Conservation (phyloP, 2,113 vertebrate genomes). For the Anhinga rufa region DNA sequence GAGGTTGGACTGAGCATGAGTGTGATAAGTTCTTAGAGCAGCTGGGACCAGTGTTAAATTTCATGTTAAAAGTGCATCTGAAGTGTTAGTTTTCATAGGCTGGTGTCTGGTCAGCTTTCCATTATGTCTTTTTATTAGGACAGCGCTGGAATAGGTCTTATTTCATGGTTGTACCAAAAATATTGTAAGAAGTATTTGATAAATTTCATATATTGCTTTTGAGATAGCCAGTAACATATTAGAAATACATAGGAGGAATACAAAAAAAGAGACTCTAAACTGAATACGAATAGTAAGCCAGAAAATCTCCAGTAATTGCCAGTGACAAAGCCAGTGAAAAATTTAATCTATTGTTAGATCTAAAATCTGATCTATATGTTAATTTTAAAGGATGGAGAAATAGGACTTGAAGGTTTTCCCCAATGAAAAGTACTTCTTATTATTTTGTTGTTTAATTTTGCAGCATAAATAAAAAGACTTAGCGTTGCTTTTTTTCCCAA, state of each 20-base stretch:
- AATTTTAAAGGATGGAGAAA: neutral
- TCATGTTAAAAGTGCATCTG: neutral
- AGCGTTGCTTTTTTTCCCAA: neutral
- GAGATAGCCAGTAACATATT: neutral
- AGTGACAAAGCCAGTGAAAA: neutral
- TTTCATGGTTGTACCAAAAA: neutral
- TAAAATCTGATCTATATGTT: neutral
- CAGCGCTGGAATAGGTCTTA: neutral
- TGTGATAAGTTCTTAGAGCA: neutral
- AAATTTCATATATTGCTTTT: neutral
- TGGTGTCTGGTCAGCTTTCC: neutral
- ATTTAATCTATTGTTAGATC: neutral
- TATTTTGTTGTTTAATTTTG: neutral
- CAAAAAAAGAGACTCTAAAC: neutral
- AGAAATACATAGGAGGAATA: neutral
- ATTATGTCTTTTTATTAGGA: neutral
- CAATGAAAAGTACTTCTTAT: neutral
- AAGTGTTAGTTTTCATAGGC: neutral
- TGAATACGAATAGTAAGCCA: neutral
- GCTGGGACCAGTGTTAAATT: neutral
- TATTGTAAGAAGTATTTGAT: accelerated
- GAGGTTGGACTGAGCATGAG: neutral
- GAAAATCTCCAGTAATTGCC: neutral
- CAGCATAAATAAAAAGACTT: neutral
- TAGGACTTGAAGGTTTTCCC: neutral